A percentile compares a stretch with the other conserved stretches of the same genome.
Evolutionary conservation across 2,113 vertebrate species (phyloP).

Genomic region (Oriolus oriolus): DNA sequence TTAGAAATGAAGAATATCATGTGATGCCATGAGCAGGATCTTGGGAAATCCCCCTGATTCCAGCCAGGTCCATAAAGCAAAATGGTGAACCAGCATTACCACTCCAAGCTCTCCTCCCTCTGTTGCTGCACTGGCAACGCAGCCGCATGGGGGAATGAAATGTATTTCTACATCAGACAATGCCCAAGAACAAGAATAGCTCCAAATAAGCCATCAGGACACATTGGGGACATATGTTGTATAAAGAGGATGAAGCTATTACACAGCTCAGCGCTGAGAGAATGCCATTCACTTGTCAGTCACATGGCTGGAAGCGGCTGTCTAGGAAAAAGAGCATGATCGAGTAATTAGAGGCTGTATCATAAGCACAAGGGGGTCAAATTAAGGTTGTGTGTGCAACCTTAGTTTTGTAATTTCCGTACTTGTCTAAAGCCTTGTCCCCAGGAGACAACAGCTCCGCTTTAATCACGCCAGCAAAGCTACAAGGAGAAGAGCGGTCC

Average conservation of each 20-base stretch:
- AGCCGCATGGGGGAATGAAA: fast-evolving
- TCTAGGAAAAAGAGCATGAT: background rate
- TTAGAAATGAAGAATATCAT: background rate
- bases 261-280: background rate
- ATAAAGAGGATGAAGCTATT: background rate
- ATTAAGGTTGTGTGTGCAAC: background rate
- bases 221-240: background rate
- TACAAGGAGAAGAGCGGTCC: fast-evolving
- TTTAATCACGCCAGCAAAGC: background rate
- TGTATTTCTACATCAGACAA: background rate
- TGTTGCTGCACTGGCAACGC: fast-evolving
- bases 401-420: background rate
- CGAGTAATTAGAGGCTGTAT: background rate
- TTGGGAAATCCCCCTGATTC: background rate
- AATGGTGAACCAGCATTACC: background rate
- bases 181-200: background rate
- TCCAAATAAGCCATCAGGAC: background rate
- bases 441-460: fast-evolving
- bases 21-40: background rate
- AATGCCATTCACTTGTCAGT: background rate
- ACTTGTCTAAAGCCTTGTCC: background rate
- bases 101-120: background rate
- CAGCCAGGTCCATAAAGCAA: background rate
- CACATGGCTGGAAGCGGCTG: background rate
- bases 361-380: background rate